These are phyloP conservation scores for Chirona hameri DNA, from an alignment of 2,888 invertebrate genomes.

Conservation along the genomic window DNA sequence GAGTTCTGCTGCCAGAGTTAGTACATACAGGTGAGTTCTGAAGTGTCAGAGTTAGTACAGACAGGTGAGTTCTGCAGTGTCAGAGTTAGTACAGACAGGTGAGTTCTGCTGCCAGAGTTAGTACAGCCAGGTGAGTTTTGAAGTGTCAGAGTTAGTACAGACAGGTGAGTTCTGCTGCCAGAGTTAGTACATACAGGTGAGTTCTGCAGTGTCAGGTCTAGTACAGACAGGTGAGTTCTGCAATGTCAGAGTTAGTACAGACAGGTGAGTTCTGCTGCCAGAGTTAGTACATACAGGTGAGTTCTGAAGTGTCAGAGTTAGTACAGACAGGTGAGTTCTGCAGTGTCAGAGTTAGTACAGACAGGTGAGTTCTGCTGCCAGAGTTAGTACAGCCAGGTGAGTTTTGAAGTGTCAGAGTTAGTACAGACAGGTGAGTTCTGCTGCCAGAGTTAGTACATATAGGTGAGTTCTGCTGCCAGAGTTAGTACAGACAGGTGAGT, in stretches of 20 bases:
- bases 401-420: conserved; percentile 51
- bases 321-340: background rate
- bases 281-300: background rate
- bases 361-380: background rate
- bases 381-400: background rate
- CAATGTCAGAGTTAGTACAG: conserved; percentile 50
- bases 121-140: background rate
- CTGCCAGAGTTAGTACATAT: background rate
- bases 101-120: background rate
- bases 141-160: background rate
- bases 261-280: background rate
- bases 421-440: background rate
- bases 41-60: background rate
- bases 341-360: conserved; percentile 50
- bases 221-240: background rate
- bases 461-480: conserved; percentile 3
- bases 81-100: background rate
- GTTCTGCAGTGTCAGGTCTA: background rate
- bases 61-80: background rate
- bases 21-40: background rate
- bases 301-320: conserved; percentile 51
- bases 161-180: background rate
- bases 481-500: background rate
- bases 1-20: background rate
- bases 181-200: background rate